Conservation (phyloP, 1,140 invertebrate species). For the Harpegnathos saltator region DNA sequence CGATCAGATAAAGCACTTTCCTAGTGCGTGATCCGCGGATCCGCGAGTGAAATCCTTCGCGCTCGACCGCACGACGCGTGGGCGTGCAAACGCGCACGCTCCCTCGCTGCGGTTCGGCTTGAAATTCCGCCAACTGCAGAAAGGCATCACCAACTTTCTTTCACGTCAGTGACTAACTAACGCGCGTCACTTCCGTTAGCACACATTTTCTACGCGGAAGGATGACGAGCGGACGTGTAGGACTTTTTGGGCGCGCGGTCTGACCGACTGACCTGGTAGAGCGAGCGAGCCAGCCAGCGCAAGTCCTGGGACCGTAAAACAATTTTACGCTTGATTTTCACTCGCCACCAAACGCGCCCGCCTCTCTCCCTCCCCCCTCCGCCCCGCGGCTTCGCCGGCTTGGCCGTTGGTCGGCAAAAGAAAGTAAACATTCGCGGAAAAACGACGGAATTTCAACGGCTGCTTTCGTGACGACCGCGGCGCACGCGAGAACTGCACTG, state of each 20-base stretch:
- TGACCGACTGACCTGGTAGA: conserved; percentile 75
- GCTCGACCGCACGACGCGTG: conserved; percentile 30
- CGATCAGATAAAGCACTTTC: conserved; percentile 60
- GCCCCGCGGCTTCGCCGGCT: conserved; percentile 45
- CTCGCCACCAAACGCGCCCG: conserved; percentile 44
- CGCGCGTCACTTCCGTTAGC: conserved; percentile 75
- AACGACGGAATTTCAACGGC: conserved; percentile 9
- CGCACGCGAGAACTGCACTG: not conserved
- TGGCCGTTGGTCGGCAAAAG: not conserved
- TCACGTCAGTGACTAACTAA: conserved; percentile 66
- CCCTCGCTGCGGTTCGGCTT: not conserved
- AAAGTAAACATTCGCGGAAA: conserved; percentile 60
- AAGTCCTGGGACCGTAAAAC: conserved; percentile 26
- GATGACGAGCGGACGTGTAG: conserved; percentile 31
- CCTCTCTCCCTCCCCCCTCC: no score
- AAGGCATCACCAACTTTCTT: conserved; percentile 75
- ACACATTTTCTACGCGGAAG: conserved; percentile 68
- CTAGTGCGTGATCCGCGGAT: conserved; percentile 9
- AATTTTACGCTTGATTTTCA: conserved; percentile 68
- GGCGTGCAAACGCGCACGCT: conserved; percentile 2
- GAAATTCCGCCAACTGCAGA: conserved; percentile 68
- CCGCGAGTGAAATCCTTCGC: conserved; percentile 55
- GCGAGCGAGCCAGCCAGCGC: conserved; percentile 1
- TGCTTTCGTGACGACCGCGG: not conserved
- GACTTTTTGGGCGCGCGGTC: conserved; percentile 61